Conservation (phyloP, 1,140 invertebrate genomes). For the Asobara japonica region DNA sequence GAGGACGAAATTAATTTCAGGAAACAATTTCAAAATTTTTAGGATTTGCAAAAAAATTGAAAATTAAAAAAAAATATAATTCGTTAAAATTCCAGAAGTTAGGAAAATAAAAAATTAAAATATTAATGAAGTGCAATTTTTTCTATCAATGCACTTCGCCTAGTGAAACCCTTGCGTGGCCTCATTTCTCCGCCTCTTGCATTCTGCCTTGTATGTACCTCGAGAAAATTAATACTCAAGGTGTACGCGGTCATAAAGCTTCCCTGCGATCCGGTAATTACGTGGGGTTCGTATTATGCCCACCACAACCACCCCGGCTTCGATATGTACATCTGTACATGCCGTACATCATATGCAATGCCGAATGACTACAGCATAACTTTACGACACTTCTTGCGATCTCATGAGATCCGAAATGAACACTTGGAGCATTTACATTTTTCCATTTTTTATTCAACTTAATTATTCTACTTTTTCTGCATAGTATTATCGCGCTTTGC, state of each 20-base stretch:
- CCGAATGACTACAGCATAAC: slow-evolving; percentile 1
- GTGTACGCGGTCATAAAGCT: slow-evolving; percentile 19
- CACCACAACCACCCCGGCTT: neutral
- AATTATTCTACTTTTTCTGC: neutral
- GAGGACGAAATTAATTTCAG: no score
- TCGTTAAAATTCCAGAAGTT: no score
- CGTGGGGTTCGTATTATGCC: slow-evolving; percentile 8
- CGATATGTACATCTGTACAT: neutral
- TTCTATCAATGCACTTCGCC: no score
- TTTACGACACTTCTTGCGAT: slow-evolving; percentile 7
- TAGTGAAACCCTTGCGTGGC: neutral
- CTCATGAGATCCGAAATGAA: neutral
- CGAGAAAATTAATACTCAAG: slow-evolving; percentile 17
- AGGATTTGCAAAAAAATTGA: no score
- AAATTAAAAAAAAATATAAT: no score
- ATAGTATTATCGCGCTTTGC: no score
- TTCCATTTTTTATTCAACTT: neutral
- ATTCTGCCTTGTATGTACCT: neutral
- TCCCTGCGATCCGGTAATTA: slow-evolving; percentile 17
- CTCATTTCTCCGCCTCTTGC: neutral
- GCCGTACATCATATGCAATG: neutral
- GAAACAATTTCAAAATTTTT: no score
- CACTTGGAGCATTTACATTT: neutral
- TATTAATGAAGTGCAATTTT: no score
- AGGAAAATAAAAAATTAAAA: no score